Evolutionary conservation across 2,888 invertebrate genomes (phyloP), one percentile per base, ranked within the genome.

Genomic region (Aphodius granarius): DNA sequence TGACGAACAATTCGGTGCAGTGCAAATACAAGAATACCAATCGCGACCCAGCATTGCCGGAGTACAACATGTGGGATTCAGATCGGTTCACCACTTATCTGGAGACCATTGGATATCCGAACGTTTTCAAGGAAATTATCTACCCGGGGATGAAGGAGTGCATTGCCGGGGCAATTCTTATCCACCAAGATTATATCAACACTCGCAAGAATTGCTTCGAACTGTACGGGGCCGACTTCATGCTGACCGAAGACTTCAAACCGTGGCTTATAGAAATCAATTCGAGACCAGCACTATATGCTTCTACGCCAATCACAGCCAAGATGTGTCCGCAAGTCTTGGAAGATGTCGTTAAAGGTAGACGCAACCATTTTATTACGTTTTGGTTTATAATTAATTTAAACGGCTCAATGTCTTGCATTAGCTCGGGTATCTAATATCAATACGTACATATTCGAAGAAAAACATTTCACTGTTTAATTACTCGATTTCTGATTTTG

Each of bases 261-360:
- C 96, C 97, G 0, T 97, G 96, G 94, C 88, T 97, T 77, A 94
- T 98, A 81, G 97, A 98, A 89, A 96, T 97, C 79, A 97, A 98
- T 88, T 94, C 95, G 1, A 93, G 94, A 83, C 97, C 97, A 0
- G 94, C 96, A 86, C 91, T 97, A 87, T 89, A 91, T 77, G 90
- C 92, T 19, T 96, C 95, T 21, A 97, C 97, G 0, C 91, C 91
- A 75, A 92, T 97, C 13, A 97, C 97, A 0, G 92, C 94, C 0
- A 90, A 91, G 79, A 91, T 97, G 84, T 97, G 97, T 85, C 91
- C 94, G 2, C 90, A 90, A 81, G 95, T 95, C 3, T 86, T 97
- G 17, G 92, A 95, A 81, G 97, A 97, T 87, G 90, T 95, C 19
- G 90, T 97, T 73, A 97, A 96, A 92, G 97, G 97, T 92, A 85